Percentiles rank a stretch among this genome's conserved stretches.
Conservation (phyloP, 2,888 invertebrate species). For the Pimpla rufipes region DNA sequence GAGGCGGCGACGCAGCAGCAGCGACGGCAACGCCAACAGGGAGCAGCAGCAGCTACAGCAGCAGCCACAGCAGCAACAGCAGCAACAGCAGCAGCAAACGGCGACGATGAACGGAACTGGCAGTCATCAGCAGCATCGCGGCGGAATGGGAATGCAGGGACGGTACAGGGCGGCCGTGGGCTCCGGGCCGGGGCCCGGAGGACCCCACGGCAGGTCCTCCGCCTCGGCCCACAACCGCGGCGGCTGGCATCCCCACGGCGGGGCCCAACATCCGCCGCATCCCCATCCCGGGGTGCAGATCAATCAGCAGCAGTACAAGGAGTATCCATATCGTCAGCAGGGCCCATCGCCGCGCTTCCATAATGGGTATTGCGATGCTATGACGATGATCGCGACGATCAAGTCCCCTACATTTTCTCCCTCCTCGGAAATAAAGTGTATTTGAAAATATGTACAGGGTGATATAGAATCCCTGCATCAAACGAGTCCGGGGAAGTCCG, state of each 20-base stretch:
- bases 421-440: too few species aligned
- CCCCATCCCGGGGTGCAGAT: slow-evolving; percentile 74
- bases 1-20: slow-evolving; percentile 48
- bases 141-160: slow-evolving; percentile 79
- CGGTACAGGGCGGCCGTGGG: slow-evolving; percentile 78
- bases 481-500: too few species aligned
- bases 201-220: slow-evolving; percentile 73
- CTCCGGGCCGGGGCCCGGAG: slow-evolving; percentile 68
- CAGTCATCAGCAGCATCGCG: slow-evolving; percentile 80
- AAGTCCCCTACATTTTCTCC: neutral
- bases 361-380: slow-evolving; percentile 76
- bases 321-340: slow-evolving; percentile 81
- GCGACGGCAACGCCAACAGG: slow-evolving; percentile 27
- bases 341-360: slow-evolving; percentile 79
- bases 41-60: neutral
- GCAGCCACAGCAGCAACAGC: slow-evolving; percentile 47
- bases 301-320: slow-evolving; percentile 80
- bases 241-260: slow-evolving; percentile 77
- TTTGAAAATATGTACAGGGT: too few species aligned
- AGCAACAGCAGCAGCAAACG: slow-evolving; percentile 22
- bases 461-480: too few species aligned
- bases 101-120: slow-evolving; percentile 74
- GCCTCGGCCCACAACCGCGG: slow-evolving; percentile 75
- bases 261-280: slow-evolving; percentile 73
- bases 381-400: slow-evolving; percentile 13